phyloP scores from a whole-genome alignment of 2,888 invertebrate species.

The Netelia virgata region DNA sequence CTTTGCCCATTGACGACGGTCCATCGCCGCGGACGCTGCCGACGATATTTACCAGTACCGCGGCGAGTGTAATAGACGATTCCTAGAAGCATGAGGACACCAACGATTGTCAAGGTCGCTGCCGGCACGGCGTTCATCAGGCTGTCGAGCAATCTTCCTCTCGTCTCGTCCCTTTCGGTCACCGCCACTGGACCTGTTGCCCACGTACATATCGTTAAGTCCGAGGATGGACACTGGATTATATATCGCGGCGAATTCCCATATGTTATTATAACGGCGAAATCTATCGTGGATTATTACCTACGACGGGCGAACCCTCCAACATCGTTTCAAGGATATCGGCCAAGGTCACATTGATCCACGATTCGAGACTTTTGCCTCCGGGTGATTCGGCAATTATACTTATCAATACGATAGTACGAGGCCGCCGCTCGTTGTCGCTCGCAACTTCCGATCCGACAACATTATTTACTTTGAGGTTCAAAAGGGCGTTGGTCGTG shows the following conservation, averaged over 20 bases:
- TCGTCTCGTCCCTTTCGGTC: not conserved
- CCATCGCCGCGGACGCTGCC: not conserved
- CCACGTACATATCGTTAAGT: too few relatives aligned
- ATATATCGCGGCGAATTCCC: not conserved
- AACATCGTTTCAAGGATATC: not conserved
- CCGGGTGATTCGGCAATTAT: constrained; percentile 76
- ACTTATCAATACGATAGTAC: constrained; percentile 60
- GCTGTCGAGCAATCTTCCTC: not conserved
- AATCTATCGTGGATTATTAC: constrained; percentile 10
- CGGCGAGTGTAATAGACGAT: not conserved
- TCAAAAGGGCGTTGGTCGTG: constrained; percentile 73
- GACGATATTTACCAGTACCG: not conserved
- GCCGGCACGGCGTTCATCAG: not conserved
- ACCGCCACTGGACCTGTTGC: not conserved
- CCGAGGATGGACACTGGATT: too few relatives aligned
- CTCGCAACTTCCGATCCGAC: constrained; percentile 54
- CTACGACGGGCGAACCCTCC: not conserved
- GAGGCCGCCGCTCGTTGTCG: constrained; percentile 31
- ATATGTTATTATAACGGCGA: not conserved
- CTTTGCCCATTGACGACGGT: constrained; percentile 54
- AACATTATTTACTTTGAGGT: constrained; percentile 23
- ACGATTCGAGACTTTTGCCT: constrained; percentile 71
- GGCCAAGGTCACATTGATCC: constrained; percentile 59
- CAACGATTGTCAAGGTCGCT: not conserved
- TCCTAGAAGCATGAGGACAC: not conserved